Percentiles rank a stretch among this genome's conserved stretches.
Conservation (phyloP, 2,797 vertebrate genomes). For the Macrochelys suwanniensis region DNA sequence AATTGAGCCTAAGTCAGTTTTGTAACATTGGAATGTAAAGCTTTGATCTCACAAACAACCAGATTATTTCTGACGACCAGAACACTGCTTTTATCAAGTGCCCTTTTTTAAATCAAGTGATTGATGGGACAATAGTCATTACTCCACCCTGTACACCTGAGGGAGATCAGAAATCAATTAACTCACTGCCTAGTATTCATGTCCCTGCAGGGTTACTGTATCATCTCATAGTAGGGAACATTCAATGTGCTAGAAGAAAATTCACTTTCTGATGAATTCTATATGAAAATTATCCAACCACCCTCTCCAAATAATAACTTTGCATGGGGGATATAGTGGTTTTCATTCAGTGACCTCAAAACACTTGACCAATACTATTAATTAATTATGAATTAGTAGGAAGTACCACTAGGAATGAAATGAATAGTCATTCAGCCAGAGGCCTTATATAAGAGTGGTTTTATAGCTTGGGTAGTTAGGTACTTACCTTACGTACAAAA, state of each 20-base stretch:
- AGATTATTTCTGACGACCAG: neutral
- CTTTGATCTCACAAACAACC: neutral
- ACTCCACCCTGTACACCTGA: neutral
- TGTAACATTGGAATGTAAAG: neutral
- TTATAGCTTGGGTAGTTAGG: neutral
- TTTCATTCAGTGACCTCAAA: neutral
- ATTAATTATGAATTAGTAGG: neutral
- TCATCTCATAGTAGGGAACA: neutral
- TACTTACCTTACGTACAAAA: neutral
- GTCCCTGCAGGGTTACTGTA: accelerated
- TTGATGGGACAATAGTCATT: neutral
- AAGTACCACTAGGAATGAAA: neutral
- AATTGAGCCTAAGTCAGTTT: neutral
- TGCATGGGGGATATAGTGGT: neutral
- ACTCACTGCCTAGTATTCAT: neutral
- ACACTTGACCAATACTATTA: neutral
- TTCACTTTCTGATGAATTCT: neutral
- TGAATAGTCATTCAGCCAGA: neutral
- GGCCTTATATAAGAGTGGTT: neutral
- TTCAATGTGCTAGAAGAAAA: neutral
- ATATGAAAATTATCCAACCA: neutral
- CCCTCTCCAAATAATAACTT: neutral
- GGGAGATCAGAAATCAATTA: neutral
- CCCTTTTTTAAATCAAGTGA: neutral
- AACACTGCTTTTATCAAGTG: neutral